Conservation (phyloP, 2,888 invertebrate genomes). For the Torymus texanus region DNA sequence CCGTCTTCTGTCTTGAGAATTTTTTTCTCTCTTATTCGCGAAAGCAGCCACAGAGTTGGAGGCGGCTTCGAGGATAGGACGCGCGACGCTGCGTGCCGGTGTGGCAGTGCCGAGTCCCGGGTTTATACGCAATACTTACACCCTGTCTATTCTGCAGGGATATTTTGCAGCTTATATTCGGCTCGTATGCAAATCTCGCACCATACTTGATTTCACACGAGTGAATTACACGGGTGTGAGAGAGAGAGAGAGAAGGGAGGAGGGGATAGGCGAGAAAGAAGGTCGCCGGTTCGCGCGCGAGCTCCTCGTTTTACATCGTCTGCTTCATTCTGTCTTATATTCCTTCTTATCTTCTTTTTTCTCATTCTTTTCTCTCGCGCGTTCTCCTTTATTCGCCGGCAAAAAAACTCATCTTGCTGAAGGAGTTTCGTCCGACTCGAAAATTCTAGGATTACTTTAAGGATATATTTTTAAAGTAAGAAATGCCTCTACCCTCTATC, state of each 20-base stretch:
- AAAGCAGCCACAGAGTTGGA: conserved; percentile 30
- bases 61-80: conserved; percentile 22
- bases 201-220: conserved; percentile 72
- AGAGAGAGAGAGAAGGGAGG: conserved; percentile 16
- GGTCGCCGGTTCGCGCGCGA: conserved; percentile 54
- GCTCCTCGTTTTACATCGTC: conserved; percentile 20
- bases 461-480: conserved; percentile 32
- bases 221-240: conserved; percentile 57
- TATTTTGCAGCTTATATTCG: conserved; percentile 72
- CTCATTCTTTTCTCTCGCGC: conserved; percentile 2
- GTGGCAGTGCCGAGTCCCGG: conserved; percentile 42
- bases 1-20: conserved; percentile 26
- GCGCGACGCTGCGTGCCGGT: conserved; percentile 58
- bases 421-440: conserved; percentile 21
- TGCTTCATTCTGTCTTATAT: conserved; percentile 21
- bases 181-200: conserved; percentile 72
- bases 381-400: not conserved
- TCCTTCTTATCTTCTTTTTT: conserved; percentile 6
- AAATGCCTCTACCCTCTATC: not conserved
- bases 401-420: conserved; percentile 45
- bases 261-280: conserved; percentile 50
- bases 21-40: conserved; percentile 4
- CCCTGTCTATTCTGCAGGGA: conserved; percentile 62
- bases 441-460: conserved; percentile 50
- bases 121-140: conserved; percentile 70